Evolutionary conservation across 2,113 vertebrate genomes (phyloP).

Genomic region (Willisornis vidua): DNA sequence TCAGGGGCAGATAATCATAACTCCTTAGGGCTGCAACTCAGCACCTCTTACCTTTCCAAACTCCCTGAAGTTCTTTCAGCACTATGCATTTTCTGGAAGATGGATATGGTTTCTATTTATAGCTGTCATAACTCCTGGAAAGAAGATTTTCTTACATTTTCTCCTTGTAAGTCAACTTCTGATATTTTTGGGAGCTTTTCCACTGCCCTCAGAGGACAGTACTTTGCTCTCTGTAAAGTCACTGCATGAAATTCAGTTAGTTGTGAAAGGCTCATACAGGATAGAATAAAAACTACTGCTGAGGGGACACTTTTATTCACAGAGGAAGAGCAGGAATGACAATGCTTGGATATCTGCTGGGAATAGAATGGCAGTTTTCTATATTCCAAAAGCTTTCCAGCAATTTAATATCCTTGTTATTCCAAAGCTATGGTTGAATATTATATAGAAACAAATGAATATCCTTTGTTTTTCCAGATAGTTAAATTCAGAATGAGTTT

Average conservation of each 20-base stretch:
- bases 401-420: not conserved
- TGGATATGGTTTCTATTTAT: not conserved
- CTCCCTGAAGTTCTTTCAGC: not conserved
- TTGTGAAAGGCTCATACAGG: not conserved
- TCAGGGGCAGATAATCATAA: not conserved
- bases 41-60: not conserved
- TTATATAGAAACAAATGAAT: not conserved
- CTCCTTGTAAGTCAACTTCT: not conserved
- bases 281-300: not conserved
- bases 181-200: not conserved
- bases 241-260: not conserved
- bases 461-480: not conserved
- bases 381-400: not conserved
- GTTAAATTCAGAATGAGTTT: not conserved
- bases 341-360: not conserved
- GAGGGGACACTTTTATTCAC: not conserved
- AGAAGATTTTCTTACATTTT: not conserved
- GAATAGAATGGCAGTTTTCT: not conserved
- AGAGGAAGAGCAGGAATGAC: not conserved
- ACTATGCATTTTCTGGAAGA: not conserved
- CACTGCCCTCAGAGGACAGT: not conserved
- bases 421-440: not conserved
- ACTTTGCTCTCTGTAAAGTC: not conserved
- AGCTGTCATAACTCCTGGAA: not conserved
- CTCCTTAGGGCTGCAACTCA: not conserved